Evolutionary conservation across 2,797 vertebrate species (phyloP).

Genomic region (Myotis myotis): DNA sequence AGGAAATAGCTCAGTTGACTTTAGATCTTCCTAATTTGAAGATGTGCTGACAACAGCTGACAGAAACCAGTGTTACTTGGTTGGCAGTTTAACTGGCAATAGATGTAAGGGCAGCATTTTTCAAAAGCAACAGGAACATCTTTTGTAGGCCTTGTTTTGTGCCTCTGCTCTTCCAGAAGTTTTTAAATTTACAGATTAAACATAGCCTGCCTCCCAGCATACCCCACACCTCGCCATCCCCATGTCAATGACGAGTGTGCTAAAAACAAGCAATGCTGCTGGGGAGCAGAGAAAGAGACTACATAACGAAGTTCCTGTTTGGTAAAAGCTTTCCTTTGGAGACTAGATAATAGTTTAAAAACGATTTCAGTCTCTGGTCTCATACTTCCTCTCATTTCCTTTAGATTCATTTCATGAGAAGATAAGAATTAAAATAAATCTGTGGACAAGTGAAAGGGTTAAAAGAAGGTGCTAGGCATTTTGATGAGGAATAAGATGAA

Average conservation of each 20-base stretch:
- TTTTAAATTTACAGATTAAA: background rate
- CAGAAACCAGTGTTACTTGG: background rate
- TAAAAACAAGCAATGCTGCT: background rate
- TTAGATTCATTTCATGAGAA: background rate
- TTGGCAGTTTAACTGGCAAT: background rate
- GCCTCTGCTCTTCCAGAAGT: background rate
- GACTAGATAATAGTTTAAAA: background rate
- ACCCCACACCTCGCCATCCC: background rate
- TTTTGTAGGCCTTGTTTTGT: background rate
- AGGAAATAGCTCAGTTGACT: background rate
- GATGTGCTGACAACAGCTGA: background rate
- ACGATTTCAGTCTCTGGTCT: background rate
- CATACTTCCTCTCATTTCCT: background rate
- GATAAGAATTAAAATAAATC: background rate
- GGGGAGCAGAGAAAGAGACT: background rate
- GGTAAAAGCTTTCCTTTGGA: background rate
- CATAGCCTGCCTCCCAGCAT: background rate
- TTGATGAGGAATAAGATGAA: background rate
- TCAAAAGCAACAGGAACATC: constrained; percentile 10
- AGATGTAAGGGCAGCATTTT: background rate
- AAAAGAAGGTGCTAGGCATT: background rate
- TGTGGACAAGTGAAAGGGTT: background rate
- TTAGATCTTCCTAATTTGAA: constrained; percentile 7
- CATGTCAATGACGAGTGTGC: background rate
- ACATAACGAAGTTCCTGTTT: background rate